Base-by-base conservation (phyloP, 2,797 vertebrate species). In the Macroramphosus scolopax region DNA sequence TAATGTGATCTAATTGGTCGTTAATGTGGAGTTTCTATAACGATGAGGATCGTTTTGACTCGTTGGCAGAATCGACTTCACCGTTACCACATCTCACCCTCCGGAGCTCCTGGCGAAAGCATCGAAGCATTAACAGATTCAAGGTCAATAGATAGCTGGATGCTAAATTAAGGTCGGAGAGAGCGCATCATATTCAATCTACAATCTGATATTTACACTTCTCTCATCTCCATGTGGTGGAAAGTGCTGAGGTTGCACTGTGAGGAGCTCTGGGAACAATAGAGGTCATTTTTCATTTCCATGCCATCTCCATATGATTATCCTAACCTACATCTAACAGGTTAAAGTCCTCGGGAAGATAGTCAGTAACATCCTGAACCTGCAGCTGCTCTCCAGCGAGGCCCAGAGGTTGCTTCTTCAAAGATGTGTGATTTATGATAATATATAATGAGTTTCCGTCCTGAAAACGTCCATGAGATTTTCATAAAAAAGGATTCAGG, bases 301-400 rank as follows among this genome's bases (percentile, higher is more conserved):
- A 78, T 71, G 38, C n/a, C 39, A 68, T 78, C 68, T 71, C 48
- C 73, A 77, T 78, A 57, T 49, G 13, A 77, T 77, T 58, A 68
- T 72, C 58, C 68, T 45, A 67, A 59, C 55, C 53, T 18, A 42
- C 40, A 53, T 56, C 40, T 49, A 33, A 48, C n/a, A n/a, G n/a
- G n/a, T n/a, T n/a, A n/a, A n/a, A n/a, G 40, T 57, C 28, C 34
- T 1, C 41, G 25, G 32, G 32, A 41, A 24, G 10, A 5, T 40
- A 32, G 42, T 33, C 11, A n/a, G 14, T 45, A 24, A 14, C 37
- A 22, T 8, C 26, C 8, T 6, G 22, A 48, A 24, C 6, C 30
- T 31, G 12, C 11, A 13, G 26, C 9, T n/a, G n/a, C n/a, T n/a
- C n/a, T n/a, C n/a, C n/a, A n/a, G n/a, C n/a, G n/a, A n/a, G n/a